These are phyloP conservation scores for Caenorhabditis afra DNA, from an alignment of 2,888 invertebrate species.

Conservation along the genomic window DNA sequence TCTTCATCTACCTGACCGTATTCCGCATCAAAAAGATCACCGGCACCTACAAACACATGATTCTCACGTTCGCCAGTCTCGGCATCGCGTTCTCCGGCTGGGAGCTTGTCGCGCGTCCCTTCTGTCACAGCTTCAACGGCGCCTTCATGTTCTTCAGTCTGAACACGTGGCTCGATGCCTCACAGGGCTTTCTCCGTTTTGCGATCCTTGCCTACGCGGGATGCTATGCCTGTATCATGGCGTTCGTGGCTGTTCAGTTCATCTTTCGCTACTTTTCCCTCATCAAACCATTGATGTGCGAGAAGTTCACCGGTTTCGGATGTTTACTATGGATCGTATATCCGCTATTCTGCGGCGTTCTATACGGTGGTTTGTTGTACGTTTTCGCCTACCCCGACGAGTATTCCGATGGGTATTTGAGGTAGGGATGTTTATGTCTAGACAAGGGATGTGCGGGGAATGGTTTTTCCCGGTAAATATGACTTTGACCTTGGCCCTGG, in stretches of 20 bases:
- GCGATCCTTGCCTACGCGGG: conserved; percentile 33
- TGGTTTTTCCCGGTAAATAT: too few relatives aligned
- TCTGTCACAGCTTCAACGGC: conserved; percentile 35
- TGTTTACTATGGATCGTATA: too few relatives aligned
- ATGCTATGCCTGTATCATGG: conserved; percentile 36
- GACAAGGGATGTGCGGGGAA: too few relatives aligned
- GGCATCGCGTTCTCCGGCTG: conserved; percentile 28
- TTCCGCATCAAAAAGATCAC: conserved; percentile 9
- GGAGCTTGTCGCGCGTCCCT: conserved; percentile 38
- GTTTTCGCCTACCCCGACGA: too few relatives aligned
- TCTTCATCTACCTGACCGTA: conserved; percentile 21
- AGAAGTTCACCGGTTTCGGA: too few relatives aligned
- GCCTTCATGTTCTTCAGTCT: conserved; percentile 47
- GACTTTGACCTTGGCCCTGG: too few relatives aligned
- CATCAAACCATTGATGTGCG: too few relatives aligned
- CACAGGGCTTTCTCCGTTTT: conserved; percentile 9
- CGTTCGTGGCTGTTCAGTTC: conserved; percentile 37
- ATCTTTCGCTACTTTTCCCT: conserved; percentile 13
- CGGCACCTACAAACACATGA: conserved; percentile 35
- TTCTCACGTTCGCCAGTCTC: conserved; percentile 10
- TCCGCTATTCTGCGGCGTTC: too few relatives aligned
- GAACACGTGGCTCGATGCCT: conserved; percentile 22
- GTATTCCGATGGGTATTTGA: too few relatives aligned
- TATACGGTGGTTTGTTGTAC: too few relatives aligned
- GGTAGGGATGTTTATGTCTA: too few relatives aligned